Evolutionary conservation across 2,113 vertebrate genomes (phyloP).

Genomic region (Callopanchax toddi): DNA sequence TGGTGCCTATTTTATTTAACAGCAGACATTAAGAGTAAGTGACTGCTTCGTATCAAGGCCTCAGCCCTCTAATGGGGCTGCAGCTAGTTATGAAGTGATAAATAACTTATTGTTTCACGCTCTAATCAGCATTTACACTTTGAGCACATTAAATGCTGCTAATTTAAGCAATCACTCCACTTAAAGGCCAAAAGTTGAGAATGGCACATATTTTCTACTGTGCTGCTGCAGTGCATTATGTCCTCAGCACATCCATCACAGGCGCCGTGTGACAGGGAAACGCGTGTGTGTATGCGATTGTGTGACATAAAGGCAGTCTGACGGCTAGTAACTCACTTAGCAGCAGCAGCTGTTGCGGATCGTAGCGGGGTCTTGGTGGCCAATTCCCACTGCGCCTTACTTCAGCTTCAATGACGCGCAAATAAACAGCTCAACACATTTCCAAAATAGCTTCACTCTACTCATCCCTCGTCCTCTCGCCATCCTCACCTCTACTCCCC

Average conservation of each 20-base stretch:
- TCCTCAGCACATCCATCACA: constrained; percentile 94
- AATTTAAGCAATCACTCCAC: constrained; percentile 98
- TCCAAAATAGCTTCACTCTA: constrained; percentile 84
- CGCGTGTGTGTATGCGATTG: constrained; percentile 75
- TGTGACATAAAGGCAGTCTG: constrained; percentile 85
- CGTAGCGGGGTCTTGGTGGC: constrained; percentile 90
- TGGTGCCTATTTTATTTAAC: constrained; percentile 71
- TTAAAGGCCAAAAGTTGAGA: constrained; percentile 92
- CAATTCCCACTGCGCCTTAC: constrained; percentile 98
- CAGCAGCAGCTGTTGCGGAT: constrained; percentile 98
- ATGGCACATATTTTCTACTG: constrained; percentile 86
- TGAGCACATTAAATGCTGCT: constrained; percentile 94
- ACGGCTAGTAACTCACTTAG: constrained; percentile 99
- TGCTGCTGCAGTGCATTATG: constrained; percentile 87
- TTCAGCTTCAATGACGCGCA: constrained; percentile 99
- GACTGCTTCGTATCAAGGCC: constrained; percentile 94
- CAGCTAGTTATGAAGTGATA: constrained; percentile 97
- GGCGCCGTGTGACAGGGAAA: constrained; percentile 95
- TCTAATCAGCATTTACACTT: constrained; percentile 99
- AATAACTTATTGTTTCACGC: constrained; percentile 99
- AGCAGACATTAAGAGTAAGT: constrained; percentile 89
- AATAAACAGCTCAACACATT: constrained; percentile 92
- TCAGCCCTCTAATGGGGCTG: constrained; percentile 94
- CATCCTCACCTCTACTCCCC: constrained; percentile 49
- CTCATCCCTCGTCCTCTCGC: constrained; percentile 52